These are phyloP conservation scores for Campylomormyrus numenius DNA, from an alignment of 2,113 vertebrate species.

Conservation along the genomic window DNA sequence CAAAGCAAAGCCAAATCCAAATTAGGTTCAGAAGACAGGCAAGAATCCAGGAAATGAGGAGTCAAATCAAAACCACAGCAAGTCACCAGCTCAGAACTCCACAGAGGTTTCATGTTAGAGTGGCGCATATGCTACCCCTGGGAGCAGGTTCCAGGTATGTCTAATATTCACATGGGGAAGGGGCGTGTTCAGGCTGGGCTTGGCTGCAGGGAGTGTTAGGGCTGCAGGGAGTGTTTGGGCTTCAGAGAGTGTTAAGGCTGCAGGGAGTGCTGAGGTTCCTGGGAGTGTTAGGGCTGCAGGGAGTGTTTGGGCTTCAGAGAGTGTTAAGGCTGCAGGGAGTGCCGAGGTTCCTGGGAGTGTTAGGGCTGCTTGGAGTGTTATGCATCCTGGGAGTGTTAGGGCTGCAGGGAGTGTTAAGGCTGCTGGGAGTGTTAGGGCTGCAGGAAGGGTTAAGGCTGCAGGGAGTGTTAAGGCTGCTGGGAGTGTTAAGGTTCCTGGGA, in stretches of 20 bases:
- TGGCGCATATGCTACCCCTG: background rate
- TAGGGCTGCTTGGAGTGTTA: background rate
- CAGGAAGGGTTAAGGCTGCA: too few relatives aligned
- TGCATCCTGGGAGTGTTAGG: background rate
- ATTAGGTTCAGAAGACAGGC: background rate
- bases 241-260: background rate
- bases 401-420: too few relatives aligned
- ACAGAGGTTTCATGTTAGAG: background rate
- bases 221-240: background rate
- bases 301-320: background rate
- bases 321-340: background rate
- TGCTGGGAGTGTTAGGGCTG: too few relatives aligned
- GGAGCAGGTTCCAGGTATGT: background rate
- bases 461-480: too few relatives aligned
- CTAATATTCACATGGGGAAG: background rate
- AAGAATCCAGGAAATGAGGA: background rate
- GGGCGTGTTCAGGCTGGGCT: background rate
- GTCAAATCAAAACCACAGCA: background rate
- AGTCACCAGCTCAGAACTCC: background rate
- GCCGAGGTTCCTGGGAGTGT: background rate
- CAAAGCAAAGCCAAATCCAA: background rate
- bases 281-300: background rate
- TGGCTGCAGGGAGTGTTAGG: background rate
- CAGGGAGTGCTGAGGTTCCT: background rate
- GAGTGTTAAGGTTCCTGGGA: background rate